These are phyloP conservation scores for Hippoglossus hippoglossus DNA, from an alignment of 2,797 vertebrate species.

Conservation along the genomic window DNA sequence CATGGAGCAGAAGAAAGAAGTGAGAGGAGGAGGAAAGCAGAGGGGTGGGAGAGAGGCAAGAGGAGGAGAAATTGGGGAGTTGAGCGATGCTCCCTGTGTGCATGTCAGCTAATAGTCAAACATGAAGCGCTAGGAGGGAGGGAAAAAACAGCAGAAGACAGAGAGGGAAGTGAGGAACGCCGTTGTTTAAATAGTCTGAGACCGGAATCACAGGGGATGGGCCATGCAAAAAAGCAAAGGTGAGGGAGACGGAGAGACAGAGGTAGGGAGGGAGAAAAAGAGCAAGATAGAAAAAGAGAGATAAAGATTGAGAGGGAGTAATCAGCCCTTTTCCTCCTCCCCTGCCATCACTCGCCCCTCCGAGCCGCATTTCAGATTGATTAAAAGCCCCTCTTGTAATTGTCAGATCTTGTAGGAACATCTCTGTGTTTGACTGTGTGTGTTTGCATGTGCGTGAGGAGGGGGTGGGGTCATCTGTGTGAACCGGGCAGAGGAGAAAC, in stretches of 20 bases:
- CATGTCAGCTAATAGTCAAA: slow-evolving; percentile 94
- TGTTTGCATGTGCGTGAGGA: slow-evolving; percentile 22
- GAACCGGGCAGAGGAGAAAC: slow-evolving; percentile 54
- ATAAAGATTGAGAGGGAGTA: slow-evolving; percentile 74
- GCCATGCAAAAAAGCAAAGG: slow-evolving; percentile 54
- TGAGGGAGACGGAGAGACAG: slow-evolving; percentile 74
- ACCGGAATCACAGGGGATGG: slow-evolving; percentile 58
- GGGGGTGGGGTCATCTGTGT: slow-evolving; percentile 34
- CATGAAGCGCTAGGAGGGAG: slow-evolving; percentile 71
- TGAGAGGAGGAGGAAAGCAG: slow-evolving; percentile 78
- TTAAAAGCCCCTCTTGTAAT: slow-evolving; percentile 83
- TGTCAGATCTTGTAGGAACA: slow-evolving; percentile 77
- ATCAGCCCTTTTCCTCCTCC: slow-evolving; percentile 70
- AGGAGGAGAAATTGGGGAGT: slow-evolving; percentile 90
- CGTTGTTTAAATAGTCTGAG: slow-evolving; percentile 66
- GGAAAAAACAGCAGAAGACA: slow-evolving; percentile 45
- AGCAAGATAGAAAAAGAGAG: slow-evolving; percentile 38
- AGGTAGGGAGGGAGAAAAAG: slow-evolving; percentile 7
- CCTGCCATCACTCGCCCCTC: slow-evolving; percentile 68
- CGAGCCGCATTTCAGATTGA: slow-evolving; percentile 76
- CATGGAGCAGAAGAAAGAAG: slow-evolving; percentile 76
- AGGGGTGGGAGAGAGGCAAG: slow-evolving; percentile 74
- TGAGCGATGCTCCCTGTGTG: slow-evolving; percentile 91
- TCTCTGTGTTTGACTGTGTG: slow-evolving; percentile 50
- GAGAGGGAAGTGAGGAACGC: slow-evolving; percentile 38